Percentiles rank a stretch among this genome's conserved stretches.
Conservation (phyloP, 2,113 vertebrate species). For the Solenodon paradoxus region DNA sequence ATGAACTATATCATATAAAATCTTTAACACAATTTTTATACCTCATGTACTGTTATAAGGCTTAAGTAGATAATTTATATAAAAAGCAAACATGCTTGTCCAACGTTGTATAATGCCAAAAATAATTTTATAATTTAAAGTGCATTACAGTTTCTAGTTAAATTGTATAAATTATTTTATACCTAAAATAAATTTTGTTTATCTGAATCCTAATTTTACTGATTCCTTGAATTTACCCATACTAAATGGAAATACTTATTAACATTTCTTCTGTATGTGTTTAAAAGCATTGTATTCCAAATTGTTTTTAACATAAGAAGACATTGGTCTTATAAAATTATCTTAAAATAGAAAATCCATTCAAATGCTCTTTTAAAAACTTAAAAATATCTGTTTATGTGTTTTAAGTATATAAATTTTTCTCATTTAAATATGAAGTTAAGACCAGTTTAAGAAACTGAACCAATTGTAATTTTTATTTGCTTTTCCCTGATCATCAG, state of each 20-base stretch:
- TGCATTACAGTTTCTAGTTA: background rate
- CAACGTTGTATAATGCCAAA: background rate
- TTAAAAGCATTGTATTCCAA: conserved; percentile 24
- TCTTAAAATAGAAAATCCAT: background rate
- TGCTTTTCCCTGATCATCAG: too few relatives aligned
- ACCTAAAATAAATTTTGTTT: background rate
- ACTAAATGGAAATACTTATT: background rate
- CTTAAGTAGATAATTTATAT: background rate
- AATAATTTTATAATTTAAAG: background rate
- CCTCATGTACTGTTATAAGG: background rate
- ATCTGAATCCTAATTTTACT: background rate
- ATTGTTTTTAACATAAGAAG: background rate
- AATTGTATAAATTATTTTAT: background rate
- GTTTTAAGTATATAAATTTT: background rate
- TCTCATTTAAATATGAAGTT: background rate
- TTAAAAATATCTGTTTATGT: background rate
- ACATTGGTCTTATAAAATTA: background rate
- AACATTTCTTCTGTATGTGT: background rate
- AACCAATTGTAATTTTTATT: background rate
- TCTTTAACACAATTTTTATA: background rate
- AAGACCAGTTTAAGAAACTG: background rate
- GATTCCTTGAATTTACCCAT: background rate
- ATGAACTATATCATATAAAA: background rate
- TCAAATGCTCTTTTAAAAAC: background rate
- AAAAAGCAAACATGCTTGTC: background rate